Evolutionary conservation across 1,140 invertebrate genomes (phyloP).

Genomic region (Mycetomoellerius zeteki): DNA sequence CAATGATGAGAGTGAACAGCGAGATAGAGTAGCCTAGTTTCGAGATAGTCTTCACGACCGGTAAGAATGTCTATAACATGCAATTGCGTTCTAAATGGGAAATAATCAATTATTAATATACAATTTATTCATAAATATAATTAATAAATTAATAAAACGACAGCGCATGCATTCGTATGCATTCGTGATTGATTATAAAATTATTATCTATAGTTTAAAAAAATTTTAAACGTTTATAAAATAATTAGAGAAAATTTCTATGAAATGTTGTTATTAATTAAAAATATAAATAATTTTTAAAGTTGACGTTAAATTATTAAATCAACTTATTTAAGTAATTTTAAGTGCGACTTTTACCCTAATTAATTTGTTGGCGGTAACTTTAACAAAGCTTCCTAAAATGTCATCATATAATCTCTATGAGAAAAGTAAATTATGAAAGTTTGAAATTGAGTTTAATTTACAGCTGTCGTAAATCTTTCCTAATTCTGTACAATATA

Average conservation of each 20-base stretch:
- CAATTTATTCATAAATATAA: neutral
- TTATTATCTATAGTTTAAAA: neutral
- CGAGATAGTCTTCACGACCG: constrained; percentile 89
- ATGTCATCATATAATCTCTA: neutral
- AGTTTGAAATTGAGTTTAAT: constrained; percentile 30
- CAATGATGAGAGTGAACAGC: constrained; percentile 89
- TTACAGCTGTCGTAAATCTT: neutral
- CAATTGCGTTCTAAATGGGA: neutral
- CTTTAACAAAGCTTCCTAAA: neutral
- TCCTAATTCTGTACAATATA: neutral
- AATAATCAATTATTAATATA: constrained; percentile 10
- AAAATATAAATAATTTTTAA: neutral
- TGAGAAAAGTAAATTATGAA: neutral
- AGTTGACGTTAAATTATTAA: neutral
- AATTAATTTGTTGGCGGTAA: neutral
- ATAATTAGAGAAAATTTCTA: no score
- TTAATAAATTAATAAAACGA: neutral
- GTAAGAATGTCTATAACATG: constrained; percentile 87
- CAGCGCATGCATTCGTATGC: no score
- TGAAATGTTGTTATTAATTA: neutral
- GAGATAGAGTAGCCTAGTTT: constrained; percentile 91
- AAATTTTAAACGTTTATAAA: no score
- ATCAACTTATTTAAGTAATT: neutral
- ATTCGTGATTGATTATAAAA: neutral
- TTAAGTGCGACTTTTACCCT: neutral